phyloP scores from a whole-genome alignment of 2,888 invertebrate genomes.

The Lathronympha strigana region DNA sequence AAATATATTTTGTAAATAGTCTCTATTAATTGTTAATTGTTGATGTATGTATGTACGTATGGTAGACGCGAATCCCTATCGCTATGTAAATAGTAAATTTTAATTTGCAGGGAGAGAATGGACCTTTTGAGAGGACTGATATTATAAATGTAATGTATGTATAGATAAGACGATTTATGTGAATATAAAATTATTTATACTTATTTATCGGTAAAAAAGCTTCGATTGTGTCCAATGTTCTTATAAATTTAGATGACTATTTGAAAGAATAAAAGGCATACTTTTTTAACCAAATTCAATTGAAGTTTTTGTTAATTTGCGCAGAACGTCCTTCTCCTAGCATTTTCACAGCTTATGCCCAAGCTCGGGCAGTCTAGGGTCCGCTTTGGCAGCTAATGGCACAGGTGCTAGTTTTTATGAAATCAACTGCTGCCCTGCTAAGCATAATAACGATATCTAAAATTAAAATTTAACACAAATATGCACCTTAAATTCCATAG shows the following conservation, averaged over 20 bases:
- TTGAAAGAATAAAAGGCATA: conserved; percentile 84
- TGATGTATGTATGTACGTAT: conserved; percentile 81
- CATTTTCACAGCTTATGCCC: too few species aligned
- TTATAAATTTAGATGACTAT: conserved; percentile 85
- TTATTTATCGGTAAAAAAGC: conserved; percentile 85
- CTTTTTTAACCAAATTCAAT: conserved; percentile 82
- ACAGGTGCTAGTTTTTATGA: too few species aligned
- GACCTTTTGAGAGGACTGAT: conserved; percentile 85
- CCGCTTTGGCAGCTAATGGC: too few species aligned
- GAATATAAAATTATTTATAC: conserved; percentile 85
- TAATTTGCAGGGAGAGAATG: conserved; percentile 84
- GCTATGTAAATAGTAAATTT: conserved; percentile 83
- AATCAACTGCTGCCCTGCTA: too few species aligned
- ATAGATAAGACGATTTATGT: conserved; percentile 83
- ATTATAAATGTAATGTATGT: conserved; percentile 84
- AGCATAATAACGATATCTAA: too few species aligned
- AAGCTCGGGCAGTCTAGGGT: too few species aligned
- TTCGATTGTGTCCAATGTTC: conserved; percentile 85
- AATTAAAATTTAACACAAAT: too few species aligned
- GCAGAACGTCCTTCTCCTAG: too few species aligned
- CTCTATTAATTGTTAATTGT: conserved; percentile 84
- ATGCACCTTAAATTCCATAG: too few species aligned
- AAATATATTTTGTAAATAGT: conserved; percentile 83
- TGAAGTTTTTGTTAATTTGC: conserved; percentile 58
- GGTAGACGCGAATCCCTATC: conserved; percentile 84